Percentiles rank a stretch among this genome's conserved stretches.
Conservation (phyloP, 2,797 vertebrate genomes). For the Notolabrus celidotus region DNA sequence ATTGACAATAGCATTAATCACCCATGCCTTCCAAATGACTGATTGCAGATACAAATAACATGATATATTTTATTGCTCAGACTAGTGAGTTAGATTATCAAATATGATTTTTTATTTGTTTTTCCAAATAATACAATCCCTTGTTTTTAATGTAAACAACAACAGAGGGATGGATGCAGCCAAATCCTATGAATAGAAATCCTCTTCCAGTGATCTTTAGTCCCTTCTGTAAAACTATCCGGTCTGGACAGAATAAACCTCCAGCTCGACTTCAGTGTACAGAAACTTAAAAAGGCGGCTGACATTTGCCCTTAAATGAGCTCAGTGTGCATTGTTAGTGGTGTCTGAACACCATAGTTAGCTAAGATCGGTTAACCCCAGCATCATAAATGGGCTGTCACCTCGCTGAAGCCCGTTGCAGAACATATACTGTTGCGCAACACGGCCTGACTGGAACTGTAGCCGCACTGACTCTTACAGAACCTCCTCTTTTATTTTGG, state of each 20-base stretch:
- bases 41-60: too few relatives aligned
- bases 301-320: slow-evolving; percentile 46
- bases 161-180: slow-evolving; percentile 28
- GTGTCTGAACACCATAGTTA: slow-evolving; percentile 45
- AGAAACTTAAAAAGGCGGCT: slow-evolving; percentile 31
- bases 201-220: slow-evolving; percentile 27
- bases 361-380: slow-evolving; percentile 64
- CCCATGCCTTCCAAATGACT: too few relatives aligned
- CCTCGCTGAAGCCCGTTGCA: slow-evolving; percentile 48
- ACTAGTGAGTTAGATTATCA: too few relatives aligned
- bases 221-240: slow-evolving; percentile 41
- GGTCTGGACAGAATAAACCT: slow-evolving; percentile 40
- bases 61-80: too few relatives aligned
- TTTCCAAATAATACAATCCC: slow-evolving; percentile 12
- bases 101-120: neutral
- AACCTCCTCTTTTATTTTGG: neutral
- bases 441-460: neutral
- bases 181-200: slow-evolving; percentile 47
- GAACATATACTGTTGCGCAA: slow-evolving; percentile 38
- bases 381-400: slow-evolving; percentile 67
- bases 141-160: slow-evolving; percentile 37
- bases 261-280: slow-evolving; percentile 34
- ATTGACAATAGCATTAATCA: too few relatives aligned
- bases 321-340: slow-evolving; percentile 61
- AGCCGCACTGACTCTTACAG: slow-evolving; percentile 12